Base-by-base conservation (phyloP, 2,113 vertebrate genomes). In the Dromas ardeola region DNA sequence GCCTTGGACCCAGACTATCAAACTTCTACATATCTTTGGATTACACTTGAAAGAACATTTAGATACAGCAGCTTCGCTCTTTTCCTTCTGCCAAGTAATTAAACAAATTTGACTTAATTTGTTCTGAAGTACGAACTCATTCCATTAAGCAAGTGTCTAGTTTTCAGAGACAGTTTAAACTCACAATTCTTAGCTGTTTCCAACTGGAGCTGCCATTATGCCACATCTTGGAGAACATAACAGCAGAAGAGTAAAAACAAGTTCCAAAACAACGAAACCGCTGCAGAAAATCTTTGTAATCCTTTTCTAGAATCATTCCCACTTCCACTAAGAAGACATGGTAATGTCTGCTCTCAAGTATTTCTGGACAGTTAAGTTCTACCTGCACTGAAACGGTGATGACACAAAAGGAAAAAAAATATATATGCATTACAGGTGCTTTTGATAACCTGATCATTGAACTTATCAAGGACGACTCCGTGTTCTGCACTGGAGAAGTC, bases 61-160 rank as follows among this genome's bases (percentile, higher is more conserved):
- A 96, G 74, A 93, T 73, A 81, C 65, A 95, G 76, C 67, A 45
- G 30, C 62, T 49, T 45, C 58, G 65, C 38, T 83, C 30, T 47
- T 61, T 65, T 85, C 72, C 71, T 90, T 73, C 94, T 90, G 93
- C 32, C 62, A 84, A 86, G 90, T 73, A 93, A 94, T 94, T 94
- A 81, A 71, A 81, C 38, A 91, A 79, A 91, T 76, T 58, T 38
- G 50, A 81, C 50, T 86, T 78, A 32, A 81, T 94, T 92, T 84
- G 83, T 72, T 86, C 81, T 91, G 83, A 94, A 96, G 78, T 11
- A 93, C 43, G 4, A 91, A 81, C 65, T 87, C 61, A 69, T 69
- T 56, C 73, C 66, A 93, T 50, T 78, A 86, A 88, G 42, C 59
- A 50, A 79, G 47, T 25, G 52, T 78, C 76, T 29, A 43, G 53